Evolutionary conservation across 2,888 invertebrate genomes (phyloP), one percentile per base, ranked within the genome.

Genomic region (Glaucopsyche alexis): DNA sequence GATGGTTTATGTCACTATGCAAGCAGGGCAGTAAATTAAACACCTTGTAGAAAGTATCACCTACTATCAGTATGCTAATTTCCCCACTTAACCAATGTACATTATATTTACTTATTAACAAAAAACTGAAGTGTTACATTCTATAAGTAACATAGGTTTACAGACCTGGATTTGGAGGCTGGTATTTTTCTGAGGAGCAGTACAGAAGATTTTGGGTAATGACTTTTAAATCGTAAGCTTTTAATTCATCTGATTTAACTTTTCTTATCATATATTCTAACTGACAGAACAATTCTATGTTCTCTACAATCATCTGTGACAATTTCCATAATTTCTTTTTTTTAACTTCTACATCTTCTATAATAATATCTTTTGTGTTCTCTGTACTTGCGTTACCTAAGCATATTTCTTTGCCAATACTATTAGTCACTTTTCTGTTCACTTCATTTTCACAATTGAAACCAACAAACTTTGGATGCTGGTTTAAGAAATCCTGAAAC

Each of bases 211-310:
- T 76, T 52, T 76, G 67, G 1, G 74, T 45, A n/a, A 75, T 73
- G 8, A 77, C 70, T 50, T 73, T 73, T 65, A 77, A 45, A 65
- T 76, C 77, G n/a, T 52, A 49, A 49, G 70, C 74, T 8, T 67
- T 38, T n/a, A 69, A 72, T 67, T 74, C 75, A 7, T 71, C 45
- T 14, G 73, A 52, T 7, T 72, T 50, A 14, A 45, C 67, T 29
- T 72, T 65, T n/a, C 74, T 69, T 38, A 74, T 14, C 45, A 75
- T 7, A 52, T 71, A 77, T 13, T 77, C 77, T 49, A 75, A 60
- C 50, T 77, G 75, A 19, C 73, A 73, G 47, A 77, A 75, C 1
- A 76, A 29, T 8, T 74, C 38, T 38, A 71, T 52, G 11, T 75
- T 77, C 42, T 55, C 65, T 13, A 73, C 65, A 8, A 77, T 49